These are phyloP conservation scores for Papilio protenor DNA, from an alignment of 2,888 invertebrate species.

Conservation along the genomic window DNA sequence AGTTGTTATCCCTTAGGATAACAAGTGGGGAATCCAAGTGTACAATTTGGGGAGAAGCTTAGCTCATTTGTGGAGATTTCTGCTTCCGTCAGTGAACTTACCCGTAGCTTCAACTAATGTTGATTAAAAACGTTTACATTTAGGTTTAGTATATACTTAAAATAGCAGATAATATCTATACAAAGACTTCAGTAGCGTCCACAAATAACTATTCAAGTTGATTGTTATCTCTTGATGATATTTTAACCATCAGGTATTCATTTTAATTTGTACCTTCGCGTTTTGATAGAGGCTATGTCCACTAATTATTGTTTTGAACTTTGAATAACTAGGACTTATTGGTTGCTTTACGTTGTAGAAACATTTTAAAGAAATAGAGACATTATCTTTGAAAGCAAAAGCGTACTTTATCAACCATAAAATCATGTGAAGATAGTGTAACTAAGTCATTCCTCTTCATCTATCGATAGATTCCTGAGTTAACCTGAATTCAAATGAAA, in stretches of 20 bases:
- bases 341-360: too few species aligned
- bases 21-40: not conserved
- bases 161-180: not conserved
- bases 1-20: too few species aligned
- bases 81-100: too few species aligned
- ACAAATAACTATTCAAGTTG: not conserved
- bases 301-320: too few species aligned
- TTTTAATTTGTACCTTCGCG: not conserved
- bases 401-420: not conserved
- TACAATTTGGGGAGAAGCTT: not conserved
- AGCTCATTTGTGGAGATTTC: too few species aligned
- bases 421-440: not conserved
- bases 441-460: not conserved
- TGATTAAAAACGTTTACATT: too few species aligned
- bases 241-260: not conserved
- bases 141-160: too few species aligned
- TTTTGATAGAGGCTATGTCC: too few species aligned
- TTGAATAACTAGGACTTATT: too few species aligned
- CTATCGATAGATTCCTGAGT: not conserved
- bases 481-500: conserved; percentile 22
- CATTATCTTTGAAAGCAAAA: too few species aligned
- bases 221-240: not conserved
- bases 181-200: not conserved
- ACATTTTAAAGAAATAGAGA: too few species aligned
- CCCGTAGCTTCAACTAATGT: too few species aligned